Conservation (phyloP, 2,888 invertebrate species). For the Protodeltote pygarga region DNA sequence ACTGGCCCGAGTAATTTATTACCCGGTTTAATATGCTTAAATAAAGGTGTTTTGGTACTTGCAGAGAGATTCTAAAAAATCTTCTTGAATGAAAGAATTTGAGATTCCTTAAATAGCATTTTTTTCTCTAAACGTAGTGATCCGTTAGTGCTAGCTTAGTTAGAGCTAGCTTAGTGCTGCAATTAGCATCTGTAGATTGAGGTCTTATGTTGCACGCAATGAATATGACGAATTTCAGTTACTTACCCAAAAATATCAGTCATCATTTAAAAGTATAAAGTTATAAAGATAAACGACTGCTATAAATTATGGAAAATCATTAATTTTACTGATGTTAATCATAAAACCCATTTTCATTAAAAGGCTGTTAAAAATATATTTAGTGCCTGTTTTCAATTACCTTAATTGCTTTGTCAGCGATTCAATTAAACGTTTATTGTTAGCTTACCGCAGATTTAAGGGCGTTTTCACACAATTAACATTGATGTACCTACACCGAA, state of each 20-base stretch:
- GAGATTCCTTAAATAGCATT: too few relatives aligned
- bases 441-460: slow-evolving; percentile 41
- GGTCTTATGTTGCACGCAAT: too few relatives aligned
- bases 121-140: too few relatives aligned
- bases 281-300: background rate
- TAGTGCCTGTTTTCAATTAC: slow-evolving; percentile 32
- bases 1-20: slow-evolving; percentile 31
- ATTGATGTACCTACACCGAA: slow-evolving; percentile 51
- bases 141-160: too few relatives aligned
- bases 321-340: slow-evolving; percentile 1
- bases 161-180: too few relatives aligned
- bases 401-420: slow-evolving; percentile 45
- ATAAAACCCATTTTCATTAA: slow-evolving; percentile 18
- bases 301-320: background rate
- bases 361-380: slow-evolving; percentile 15
- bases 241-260: too few relatives aligned
- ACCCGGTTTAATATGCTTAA: slow-evolving; percentile 12
- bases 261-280: too few relatives aligned
- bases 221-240: too few relatives aligned
- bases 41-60: slow-evolving; percentile 11
- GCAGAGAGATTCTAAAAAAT: too few relatives aligned
- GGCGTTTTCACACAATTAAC: slow-evolving; percentile 51
- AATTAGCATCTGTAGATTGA: too few relatives aligned
- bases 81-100: too few relatives aligned
- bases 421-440: slow-evolving; percentile 48